Evolutionary conservation across 2,113 vertebrate species (phyloP).

Genomic region (Heliornis fulica): DNA sequence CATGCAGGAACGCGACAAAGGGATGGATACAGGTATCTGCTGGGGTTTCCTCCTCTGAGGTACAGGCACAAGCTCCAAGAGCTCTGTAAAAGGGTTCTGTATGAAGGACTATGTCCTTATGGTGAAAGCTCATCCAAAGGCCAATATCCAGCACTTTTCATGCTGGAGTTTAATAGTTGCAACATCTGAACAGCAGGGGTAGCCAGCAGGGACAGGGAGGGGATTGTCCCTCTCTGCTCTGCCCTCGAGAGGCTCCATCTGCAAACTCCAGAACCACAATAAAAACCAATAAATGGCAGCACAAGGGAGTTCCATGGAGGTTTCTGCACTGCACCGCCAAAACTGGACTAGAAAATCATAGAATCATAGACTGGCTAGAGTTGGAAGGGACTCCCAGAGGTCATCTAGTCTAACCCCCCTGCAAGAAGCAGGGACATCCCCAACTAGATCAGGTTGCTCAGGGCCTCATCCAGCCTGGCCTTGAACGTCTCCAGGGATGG

Average conservation of each 20-base stretch:
- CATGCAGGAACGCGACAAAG: not conserved
- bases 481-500: no score
- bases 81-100: not conserved
- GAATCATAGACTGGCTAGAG: no score
- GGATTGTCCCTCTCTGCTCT: no score
- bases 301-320: not conserved
- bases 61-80: no score
- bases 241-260: no score
- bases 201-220: no score
- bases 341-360: not conserved
- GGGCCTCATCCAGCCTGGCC: no score
- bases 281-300: not conserved
- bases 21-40: not conserved
- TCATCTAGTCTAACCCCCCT: no score
- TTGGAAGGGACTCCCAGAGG: no score
- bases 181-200: not conserved
- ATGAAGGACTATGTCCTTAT: not conserved
- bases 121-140: not conserved
- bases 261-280: not conserved
- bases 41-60: not conserved
- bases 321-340: not conserved
- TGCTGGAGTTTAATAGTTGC: not conserved
- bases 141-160: not conserved
- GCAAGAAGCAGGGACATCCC: no score
- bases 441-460: no score